These are phyloP conservation scores for Agelastica alni DNA, from an alignment of 2,888 invertebrate species.

Conservation along the genomic window DNA sequence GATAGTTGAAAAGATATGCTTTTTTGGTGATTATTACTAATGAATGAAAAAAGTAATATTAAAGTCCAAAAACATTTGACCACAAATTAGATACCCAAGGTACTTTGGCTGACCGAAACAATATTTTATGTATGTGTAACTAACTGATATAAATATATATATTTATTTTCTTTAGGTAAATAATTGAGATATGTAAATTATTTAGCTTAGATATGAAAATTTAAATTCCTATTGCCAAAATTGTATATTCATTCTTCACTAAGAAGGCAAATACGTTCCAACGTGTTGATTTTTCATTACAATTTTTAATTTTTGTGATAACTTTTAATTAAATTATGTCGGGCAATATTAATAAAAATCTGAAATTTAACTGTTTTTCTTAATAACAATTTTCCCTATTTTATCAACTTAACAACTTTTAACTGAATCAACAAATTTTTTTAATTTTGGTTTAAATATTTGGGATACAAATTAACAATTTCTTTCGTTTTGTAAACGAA, in stretches of 20 bases:
- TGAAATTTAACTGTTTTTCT: neutral
- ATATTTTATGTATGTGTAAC: constrained; percentile 30
- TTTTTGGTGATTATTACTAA: no score
- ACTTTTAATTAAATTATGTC: constrained; percentile 23
- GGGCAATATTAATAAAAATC: constrained; percentile 27
- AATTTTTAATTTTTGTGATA: constrained; percentile 24
- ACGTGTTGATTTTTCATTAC: constrained; percentile 11
- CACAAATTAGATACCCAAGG: neutral
- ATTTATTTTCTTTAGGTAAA: constrained; percentile 26
- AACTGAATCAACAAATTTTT: no score
- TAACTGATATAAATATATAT: constrained; percentile 26
- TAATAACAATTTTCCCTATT: no score
- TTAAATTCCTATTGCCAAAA: constrained; percentile 22
- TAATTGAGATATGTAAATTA: constrained; percentile 27
- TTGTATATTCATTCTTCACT: constrained; percentile 5
- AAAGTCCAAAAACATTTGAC: neutral
- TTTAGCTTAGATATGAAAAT: constrained; percentile 21
- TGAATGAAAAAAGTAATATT: no score
- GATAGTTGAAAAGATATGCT: no score
- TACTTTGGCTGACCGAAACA: neutral
- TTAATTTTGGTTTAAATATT: no score
- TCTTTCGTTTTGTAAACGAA: no score
- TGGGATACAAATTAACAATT: no score
- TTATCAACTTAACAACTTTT: no score
- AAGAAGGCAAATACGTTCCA: constrained; percentile 1